Base-by-base conservation (phyloP, 2,888 invertebrate species). In the Drosophila anceps region DNA sequence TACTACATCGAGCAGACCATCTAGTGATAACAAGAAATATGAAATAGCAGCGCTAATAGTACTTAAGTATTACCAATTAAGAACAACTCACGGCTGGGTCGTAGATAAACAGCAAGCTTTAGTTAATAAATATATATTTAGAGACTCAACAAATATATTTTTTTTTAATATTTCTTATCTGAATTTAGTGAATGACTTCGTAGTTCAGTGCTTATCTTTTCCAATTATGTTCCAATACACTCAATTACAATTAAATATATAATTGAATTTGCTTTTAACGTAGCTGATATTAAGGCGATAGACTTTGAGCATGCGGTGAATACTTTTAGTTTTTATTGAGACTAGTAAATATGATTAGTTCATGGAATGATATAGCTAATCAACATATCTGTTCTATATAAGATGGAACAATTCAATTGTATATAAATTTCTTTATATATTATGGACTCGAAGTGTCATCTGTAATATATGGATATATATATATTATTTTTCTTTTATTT, bases 11-110 rank as follows among this genome's bases (percentile, higher is more conserved):
- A 39, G 15, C 15, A 33, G n/a, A 15, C 18, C n/a, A 44, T 18
- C 20, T 18, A 64, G 57, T 67, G 41, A 65, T 78, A 78, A 58
- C 39, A 35, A 24, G 9, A 54, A 55, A 48, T 35, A 50, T 27
- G n/a, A 33, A 33, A 20, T 43, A 68, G 48, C 48, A 33, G 54
- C 37, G 46, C 54, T 55, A 60, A 39, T 80, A 61, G 50, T 39
- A 59, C 24, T 63, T 63, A 53, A 58, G 69, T 55, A 48, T n/a
- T 58, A 71, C 35, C 58, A 79, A 69, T 74, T 79, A 75, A 69
- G 60, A 60, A 24, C 57, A 35, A 79, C 31, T 69, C 35, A 66
- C 41, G 71, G 55, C 70, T 71, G 63, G 51, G 27, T 57, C 62
- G 70, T 70, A 54, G 39, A 55, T 48, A 44, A 70, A 31, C 35